Conservation (phyloP, 2,797 vertebrate species). For the Eupleurogrammus muticus region DNA sequence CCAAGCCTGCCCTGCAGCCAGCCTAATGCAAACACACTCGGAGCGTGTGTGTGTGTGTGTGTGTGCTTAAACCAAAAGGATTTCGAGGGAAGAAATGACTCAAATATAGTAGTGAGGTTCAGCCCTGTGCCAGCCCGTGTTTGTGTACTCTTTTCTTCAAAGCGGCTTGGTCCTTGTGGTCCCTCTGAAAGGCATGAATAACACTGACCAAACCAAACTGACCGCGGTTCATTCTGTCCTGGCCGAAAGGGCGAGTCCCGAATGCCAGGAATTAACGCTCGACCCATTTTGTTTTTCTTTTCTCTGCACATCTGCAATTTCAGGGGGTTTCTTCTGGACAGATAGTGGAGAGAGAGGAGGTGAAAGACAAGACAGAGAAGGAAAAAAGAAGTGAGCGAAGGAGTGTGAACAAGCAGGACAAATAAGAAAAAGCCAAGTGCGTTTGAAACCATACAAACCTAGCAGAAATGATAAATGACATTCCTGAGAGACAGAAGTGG, state of each 20-base stretch:
- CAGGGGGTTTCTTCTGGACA: conserved; percentile 38
- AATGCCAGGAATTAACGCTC: conserved; percentile 73
- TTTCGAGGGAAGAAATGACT: conserved; percentile 66
- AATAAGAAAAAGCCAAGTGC: background rate
- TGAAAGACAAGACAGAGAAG: conserved; percentile 18
- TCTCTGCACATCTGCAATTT: conserved; percentile 43
- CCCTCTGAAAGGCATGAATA: conserved; percentile 73
- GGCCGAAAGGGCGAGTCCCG: conserved; percentile 71
- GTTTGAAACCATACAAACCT: conserved; percentile 40
- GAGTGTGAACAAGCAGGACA: background rate
- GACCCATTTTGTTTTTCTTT: conserved; percentile 52
- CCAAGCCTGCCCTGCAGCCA: conserved; percentile 1
- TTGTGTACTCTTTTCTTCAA: conserved; percentile 72
- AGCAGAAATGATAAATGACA: conserved; percentile 43
- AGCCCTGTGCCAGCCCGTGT: conserved; percentile 69
- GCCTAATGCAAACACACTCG: conserved; percentile 50
- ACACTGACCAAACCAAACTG: conserved; percentile 75
- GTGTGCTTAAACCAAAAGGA: conserved; percentile 35
- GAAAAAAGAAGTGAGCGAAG: background rate
- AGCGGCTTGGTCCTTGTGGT: conserved; percentile 70
- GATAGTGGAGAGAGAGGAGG: conserved; percentile 48
- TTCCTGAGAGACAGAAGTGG: conserved; percentile 56
- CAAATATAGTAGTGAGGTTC: conserved; percentile 71
- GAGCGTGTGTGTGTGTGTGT: conserved; percentile 28
- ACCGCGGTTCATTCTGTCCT: conserved; percentile 63